Evolutionary conservation across 2,113 vertebrate genomes (phyloP).

Genomic region (Apteryx mantelli): DNA sequence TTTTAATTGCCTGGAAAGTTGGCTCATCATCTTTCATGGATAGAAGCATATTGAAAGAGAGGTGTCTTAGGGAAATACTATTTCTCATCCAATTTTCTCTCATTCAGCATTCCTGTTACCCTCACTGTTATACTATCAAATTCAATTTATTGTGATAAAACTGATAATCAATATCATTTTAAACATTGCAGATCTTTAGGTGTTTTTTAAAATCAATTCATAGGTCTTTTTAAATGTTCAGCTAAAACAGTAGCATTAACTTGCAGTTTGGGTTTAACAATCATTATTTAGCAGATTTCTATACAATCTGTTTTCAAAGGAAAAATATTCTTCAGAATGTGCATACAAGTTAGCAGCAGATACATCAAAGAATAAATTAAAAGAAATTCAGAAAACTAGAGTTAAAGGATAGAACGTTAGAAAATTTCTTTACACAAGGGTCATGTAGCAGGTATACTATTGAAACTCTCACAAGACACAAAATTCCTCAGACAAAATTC

Average conservation of each 20-base stretch:
- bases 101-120: not conserved
- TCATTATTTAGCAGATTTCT: not conserved
- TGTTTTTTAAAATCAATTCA: not conserved
- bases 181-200: not conserved
- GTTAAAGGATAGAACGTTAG: not conserved
- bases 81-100: constrained; percentile 13
- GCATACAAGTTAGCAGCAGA: not conserved
- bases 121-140: not conserved
- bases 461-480: not conserved
- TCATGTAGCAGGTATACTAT: rapidly evolving
- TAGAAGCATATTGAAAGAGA: not conserved
- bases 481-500: not conserved
- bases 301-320: not conserved
- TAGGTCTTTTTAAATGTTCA: not conserved
- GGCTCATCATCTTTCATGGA: constrained; percentile 14
- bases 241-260: not conserved
- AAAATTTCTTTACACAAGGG: not conserved
- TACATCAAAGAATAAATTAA: not conserved
- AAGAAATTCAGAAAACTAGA: not conserved
- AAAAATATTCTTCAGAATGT: not conserved
- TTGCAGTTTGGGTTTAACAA: not conserved
- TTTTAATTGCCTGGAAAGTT: constrained; percentile 23
- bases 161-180: not conserved
- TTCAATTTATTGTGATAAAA: not conserved
- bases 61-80: not conserved